These are phyloP conservation scores for Thera britannica DNA, from an alignment of 2,888 invertebrate species.

Conservation along the genomic window DNA sequence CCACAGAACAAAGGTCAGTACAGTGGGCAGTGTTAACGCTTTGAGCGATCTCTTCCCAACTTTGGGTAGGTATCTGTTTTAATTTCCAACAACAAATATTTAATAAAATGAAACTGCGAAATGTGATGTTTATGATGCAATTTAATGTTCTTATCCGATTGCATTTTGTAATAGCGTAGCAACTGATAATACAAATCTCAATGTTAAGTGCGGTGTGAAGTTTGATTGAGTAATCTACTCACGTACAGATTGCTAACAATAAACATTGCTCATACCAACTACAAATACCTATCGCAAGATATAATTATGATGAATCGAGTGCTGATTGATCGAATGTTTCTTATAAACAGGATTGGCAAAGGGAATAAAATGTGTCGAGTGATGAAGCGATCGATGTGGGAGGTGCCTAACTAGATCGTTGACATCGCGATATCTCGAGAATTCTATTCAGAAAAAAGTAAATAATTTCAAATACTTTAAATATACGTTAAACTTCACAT, in stretches of 20 bases:
- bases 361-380: too few species aligned
- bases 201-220: slow-evolving; percentile 4
- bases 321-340: too few species aligned
- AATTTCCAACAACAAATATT: background rate
- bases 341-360: too few species aligned
- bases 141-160: background rate
- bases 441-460: too few species aligned
- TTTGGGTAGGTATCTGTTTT: background rate
- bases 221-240: slow-evolving; percentile 24
- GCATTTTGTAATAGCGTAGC: slow-evolving; percentile 22
- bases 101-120: background rate
- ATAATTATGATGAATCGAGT: background rate
- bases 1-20: too few species aligned
- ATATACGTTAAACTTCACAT: too few species aligned
- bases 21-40: too few species aligned
- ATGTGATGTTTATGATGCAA: slow-evolving; percentile 18
- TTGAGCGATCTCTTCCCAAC: background rate
- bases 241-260: slow-evolving; percentile 29
- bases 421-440: too few species aligned
- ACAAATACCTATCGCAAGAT: background rate
- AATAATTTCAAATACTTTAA: too few species aligned
- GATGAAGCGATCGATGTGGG: too few species aligned
- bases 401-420: too few species aligned
- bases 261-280: slow-evolving; percentile 3
- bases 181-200: slow-evolving; percentile 36